Base-by-base conservation (phyloP, 2,888 invertebrate species). In the Hymenopus coronatus region DNA sequence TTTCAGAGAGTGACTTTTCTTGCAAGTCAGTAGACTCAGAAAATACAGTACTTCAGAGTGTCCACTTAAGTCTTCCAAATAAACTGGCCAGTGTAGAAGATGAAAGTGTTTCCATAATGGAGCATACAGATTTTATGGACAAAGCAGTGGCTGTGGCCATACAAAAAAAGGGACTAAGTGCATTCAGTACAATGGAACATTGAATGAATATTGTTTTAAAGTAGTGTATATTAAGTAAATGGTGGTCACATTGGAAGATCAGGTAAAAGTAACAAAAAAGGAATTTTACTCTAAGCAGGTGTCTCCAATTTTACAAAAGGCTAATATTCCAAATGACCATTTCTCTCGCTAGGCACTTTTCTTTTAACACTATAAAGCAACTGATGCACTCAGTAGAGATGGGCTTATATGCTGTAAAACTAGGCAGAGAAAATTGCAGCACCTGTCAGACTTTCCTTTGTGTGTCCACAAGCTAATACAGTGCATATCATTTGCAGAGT, bases 91-190 rank as follows among this genome's bases (percentile, higher is more conserved):
- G 20, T 70, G 54, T 28, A 6, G 83, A 81, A 27, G 89, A 87
- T n/a, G 85, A 30, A 84, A 88, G 85, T 25, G 87, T 89, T 7
- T 88, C 88, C 4, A 20, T 70, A 27, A 89, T 91, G 25, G 92
- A 92, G 83, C 91, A 91, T 88, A 90, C 90, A 85, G 96, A 96
- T 91, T 96, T 96, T 92, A 93, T 96, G 91, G 96, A 96, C 93
- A 94, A 96, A 87, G 96, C 96, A n/a, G 96, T 96, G n/a, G 94
- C 95, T 84, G 96, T 95, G 91, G 96, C 96, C 70, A 96, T 97
- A 90, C 95, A 96, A 92, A 96, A 96, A 92, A 96, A 96, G 93
- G 96, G 96, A 46, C 93, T 96, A 82, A 95, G 94, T 91, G 91
- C 91, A 2, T 88, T 91, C 7, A 88, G 85, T 83, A 82, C 87